phyloP scores from a whole-genome alignment of 2,797 vertebrate genomes.

The Schizothorax lantsangensis region DNA sequence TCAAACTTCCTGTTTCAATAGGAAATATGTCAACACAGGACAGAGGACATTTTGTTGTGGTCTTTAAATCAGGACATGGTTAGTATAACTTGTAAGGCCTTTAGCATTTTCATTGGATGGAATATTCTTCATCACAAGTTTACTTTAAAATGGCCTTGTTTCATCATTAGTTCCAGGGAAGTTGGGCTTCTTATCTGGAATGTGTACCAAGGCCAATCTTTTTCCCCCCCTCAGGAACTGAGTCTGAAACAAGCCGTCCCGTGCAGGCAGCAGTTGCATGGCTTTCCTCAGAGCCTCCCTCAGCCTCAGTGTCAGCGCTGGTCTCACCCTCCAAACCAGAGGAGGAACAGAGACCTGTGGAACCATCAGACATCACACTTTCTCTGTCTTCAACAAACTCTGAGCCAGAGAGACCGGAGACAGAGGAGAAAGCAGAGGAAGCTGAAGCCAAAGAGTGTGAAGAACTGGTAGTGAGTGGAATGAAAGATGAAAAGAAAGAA shows the following conservation, averaged over 20 bases:
- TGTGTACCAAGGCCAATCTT: constrained; percentile 23
- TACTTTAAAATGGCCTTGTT: constrained; percentile 8
- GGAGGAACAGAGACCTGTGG: constrained; percentile 47
- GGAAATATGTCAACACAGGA: not conserved
- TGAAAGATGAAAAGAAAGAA: constrained; percentile 62
- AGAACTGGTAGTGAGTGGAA: constrained; percentile 11
- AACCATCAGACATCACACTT: constrained; percentile 52
- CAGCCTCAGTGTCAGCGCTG: constrained; percentile 33
- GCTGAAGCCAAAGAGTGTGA: constrained; percentile 56
- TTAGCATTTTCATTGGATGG: constrained; percentile 40
- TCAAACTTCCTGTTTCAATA: not conserved
- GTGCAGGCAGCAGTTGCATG: constrained; percentile 57
- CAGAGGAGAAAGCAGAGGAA: constrained; percentile 39
- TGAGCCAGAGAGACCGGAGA: constrained; percentile 56
- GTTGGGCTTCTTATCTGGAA: constrained; percentile 11
- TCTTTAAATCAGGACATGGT: constrained; percentile 13
- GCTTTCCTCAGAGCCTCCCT: constrained; percentile 55
- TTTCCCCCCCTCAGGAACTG: constrained; percentile 58
- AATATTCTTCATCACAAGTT: not conserved
- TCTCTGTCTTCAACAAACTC: constrained; percentile 50
- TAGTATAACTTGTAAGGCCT: constrained; percentile 16
- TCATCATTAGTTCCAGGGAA: constrained; percentile 6
- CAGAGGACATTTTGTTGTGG: not conserved
- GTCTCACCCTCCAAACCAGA: constrained; percentile 59
- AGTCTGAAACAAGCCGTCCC: constrained; percentile 62